Evolutionary conservation across 2,888 invertebrate genomes (phyloP).

Genomic region (Andrena fulva): DNA sequence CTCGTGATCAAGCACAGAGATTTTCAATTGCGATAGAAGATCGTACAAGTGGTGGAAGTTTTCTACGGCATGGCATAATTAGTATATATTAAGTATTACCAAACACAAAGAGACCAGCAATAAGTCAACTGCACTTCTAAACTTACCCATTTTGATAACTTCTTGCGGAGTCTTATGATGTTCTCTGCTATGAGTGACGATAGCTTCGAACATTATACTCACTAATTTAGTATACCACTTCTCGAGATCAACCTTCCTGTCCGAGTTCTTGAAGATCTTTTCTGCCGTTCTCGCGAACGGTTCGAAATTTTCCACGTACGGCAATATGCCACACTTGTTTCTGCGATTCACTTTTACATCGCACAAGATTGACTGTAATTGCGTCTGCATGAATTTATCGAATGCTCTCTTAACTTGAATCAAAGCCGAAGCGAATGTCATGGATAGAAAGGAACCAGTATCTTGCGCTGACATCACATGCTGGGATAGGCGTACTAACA

Average conservation of each 20-base stretch:
- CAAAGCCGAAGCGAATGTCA: conserved; percentile 94
- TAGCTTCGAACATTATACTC: conserved; percentile 93
- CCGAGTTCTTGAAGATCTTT: conserved; percentile 93
- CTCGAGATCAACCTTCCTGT: conserved; percentile 95
- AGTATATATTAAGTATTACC: not conserved
- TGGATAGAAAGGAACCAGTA: conserved; percentile 93
- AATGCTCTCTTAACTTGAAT: conserved; percentile 96
- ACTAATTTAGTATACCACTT: conserved; percentile 95
- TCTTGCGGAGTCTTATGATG: conserved; percentile 96
- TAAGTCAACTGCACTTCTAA: not conserved
- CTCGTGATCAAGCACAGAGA: conserved; percentile 93
- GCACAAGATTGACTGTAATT: conserved; percentile 90
- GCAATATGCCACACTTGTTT: conserved; percentile 95
- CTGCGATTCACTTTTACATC: conserved; percentile 91
- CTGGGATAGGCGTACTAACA: conserved; percentile 95
- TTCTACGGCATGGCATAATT: conserved; percentile 86
- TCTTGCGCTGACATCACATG: conserved; percentile 97
- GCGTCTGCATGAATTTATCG: conserved; percentile 95
- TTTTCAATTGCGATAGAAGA: conserved; percentile 94
- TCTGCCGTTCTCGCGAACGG: conserved; percentile 94
- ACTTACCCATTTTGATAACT: conserved; percentile 94
- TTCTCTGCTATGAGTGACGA: conserved; percentile 91
- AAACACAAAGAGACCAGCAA: not conserved
- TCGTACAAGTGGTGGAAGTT: conserved; percentile 98
- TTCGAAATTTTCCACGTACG: conserved; percentile 96